Base-by-base conservation (phyloP, 2,797 vertebrate species). In the Alca torda region DNA sequence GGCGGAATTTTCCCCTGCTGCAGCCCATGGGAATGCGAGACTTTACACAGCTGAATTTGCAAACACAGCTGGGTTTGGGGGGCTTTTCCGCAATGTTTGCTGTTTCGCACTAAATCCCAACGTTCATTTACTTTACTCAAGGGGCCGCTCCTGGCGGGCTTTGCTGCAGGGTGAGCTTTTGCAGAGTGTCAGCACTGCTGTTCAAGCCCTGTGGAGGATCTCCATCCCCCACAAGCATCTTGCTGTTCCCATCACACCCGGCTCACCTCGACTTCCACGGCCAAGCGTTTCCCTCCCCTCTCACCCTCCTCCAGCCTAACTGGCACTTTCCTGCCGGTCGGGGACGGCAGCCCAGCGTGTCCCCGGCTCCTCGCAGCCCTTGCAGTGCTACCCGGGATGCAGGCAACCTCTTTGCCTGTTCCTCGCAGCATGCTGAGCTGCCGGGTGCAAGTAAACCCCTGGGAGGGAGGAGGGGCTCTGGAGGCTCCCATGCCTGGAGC, bases 1-100 rank as follows among this genome's bases (percentile, higher is more conserved):
- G 77, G n/a, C 4, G 45, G 37, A 88, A 64, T 45, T 82, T 93
- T 77, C 51, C 85, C 90, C 67, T 26, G 45, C 91, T 81, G 51
- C 91, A 70, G 51, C 92, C 84, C 75, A 30, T 48, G 81, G 93
- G 90, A 96, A 96, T 41, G 85, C 60, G 84, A 95, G 90, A 87
- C 94, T 96, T 94, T 93, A 76, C 93, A 92, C 81, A 95, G 86
- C 80, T 64, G 77, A 92, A 74, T 91, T 84, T 74, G 90, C 93
- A 95, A 93, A 96, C 94, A 89, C 93, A 96, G 95, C 90, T 95
- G 94, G 84, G 77, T 39, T 77, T 48, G 72, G 85, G 46, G 63
- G 70, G 63, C 85, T 86, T 90, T 92, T 92, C 89, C 74, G 30
- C 92, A 82, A 13, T 95, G 92, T 96, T 95, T 95, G 94, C 93